Percentiles rank a stretch among this genome's conserved stretches.
Conservation (phyloP, 2,797 vertebrate species). For the Sebastolobus alascanus region DNA sequence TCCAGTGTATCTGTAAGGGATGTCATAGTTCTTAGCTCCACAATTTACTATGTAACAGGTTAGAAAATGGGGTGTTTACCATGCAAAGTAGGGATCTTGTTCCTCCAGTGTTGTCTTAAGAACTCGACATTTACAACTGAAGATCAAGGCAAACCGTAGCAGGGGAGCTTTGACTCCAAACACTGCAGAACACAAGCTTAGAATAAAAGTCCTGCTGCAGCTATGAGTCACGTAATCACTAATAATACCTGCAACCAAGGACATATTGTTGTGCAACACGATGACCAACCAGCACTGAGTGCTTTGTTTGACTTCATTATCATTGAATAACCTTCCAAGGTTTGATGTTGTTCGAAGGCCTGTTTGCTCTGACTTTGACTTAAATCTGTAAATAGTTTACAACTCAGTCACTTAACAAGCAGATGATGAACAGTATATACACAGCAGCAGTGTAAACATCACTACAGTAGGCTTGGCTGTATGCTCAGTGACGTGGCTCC, state of each 20-base stretch:
- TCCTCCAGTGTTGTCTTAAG: slow-evolving; percentile 8
- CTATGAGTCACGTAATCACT: slow-evolving; percentile 17
- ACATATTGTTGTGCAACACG: not conserved
- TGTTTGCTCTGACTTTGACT: slow-evolving; percentile 16
- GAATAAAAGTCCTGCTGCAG: slow-evolving; percentile 1
- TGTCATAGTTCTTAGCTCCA: not conserved
- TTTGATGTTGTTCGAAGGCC: not conserved
- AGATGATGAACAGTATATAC: not conserved
- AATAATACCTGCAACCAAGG: not conserved
- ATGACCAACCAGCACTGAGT: not conserved
- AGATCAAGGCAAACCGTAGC: not conserved
- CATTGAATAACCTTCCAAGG: not conserved
- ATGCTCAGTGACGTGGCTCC: slow-evolving; percentile 23
- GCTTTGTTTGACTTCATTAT: not conserved
- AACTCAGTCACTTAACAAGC: not conserved
- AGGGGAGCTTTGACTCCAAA: not conserved
- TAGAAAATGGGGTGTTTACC: slow-evolving; percentile 18
- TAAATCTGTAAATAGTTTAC: slow-evolving; percentile 12
- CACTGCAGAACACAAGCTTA: not conserved
- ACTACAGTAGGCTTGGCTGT: slow-evolving; percentile 6
- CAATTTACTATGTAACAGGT: not conserved
- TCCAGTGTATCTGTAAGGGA: not conserved
- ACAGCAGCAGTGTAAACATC: slow-evolving; percentile 28
- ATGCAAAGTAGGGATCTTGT: slow-evolving; percentile 13
- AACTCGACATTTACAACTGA: slow-evolving; percentile 12